Conservation (phyloP, 2,888 invertebrate genomes). For the Listrodromus nycthemerus region DNA sequence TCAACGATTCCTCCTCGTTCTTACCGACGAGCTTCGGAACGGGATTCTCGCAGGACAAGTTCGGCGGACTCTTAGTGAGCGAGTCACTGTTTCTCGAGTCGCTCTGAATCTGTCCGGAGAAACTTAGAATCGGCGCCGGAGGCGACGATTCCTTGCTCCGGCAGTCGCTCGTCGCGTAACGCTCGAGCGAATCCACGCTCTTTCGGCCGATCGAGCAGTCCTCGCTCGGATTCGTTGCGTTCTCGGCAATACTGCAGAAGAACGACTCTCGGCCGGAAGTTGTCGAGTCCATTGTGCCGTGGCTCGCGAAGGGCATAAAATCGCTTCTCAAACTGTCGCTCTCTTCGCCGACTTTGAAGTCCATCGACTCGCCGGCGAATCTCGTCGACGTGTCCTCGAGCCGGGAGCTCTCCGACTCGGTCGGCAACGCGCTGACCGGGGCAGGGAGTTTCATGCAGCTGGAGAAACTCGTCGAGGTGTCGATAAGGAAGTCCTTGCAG, state of each 20-base stretch:
- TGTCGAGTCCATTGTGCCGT: background rate
- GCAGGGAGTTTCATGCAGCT: conserved; percentile 41
- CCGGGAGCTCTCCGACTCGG: conserved; percentile 48
- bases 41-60: conserved; percentile 67
- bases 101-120: conserved; percentile 63
- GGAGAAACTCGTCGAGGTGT: conserved; percentile 51
- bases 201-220: conserved; percentile 33
- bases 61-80: conserved; percentile 57
- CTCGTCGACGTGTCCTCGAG: conserved; percentile 65
- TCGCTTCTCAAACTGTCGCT: conserved; percentile 15
- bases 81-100: conserved; percentile 35
- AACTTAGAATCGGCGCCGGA: conserved; percentile 61
- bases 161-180: background rate
- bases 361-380: conserved; percentile 68
- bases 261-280: conserved; percentile 23
- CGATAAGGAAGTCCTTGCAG: conserved; percentile 48
- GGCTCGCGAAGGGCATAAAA: background rate
- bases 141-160: conserved; percentile 30
- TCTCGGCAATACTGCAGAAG: conserved; percentile 47
- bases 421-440: conserved; percentile 39
- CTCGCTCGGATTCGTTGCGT: conserved; percentile 32
- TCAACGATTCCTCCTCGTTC: conserved; percentile 74
- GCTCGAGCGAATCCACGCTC: conserved; percentile 26
- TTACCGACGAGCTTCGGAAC: conserved; percentile 78
- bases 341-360: conserved; percentile 34